Conservation (phyloP, 92 coral and sea anemone species). For the Palythoa grandiflora region DNA sequence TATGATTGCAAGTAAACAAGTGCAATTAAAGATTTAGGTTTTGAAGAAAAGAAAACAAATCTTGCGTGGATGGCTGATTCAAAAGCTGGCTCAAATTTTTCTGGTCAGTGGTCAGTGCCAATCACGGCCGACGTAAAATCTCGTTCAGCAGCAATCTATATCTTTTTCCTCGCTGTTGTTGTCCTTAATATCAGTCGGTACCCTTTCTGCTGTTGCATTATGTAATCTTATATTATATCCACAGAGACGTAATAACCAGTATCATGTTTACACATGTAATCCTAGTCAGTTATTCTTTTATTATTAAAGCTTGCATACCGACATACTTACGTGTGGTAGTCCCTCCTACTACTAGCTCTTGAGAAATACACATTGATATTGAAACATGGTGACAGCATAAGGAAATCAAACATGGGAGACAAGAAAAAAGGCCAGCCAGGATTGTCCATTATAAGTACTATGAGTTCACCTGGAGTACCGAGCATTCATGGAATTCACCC, state of each 20-base stretch:
- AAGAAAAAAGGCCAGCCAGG: not conserved
- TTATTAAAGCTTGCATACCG: slow-evolving; percentile 13
- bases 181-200: not conserved
- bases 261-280: too few relatives aligned
- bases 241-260: too few relatives aligned
- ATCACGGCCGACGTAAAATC: slow-evolving; percentile 6
- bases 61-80: too few relatives aligned
- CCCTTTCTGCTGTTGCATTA: not conserved
- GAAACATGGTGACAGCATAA: slow-evolving; percentile 18
- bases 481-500: slow-evolving; percentile 21
- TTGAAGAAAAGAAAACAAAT: too few relatives aligned
- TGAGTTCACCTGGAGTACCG: not conserved
- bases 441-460: not conserved
- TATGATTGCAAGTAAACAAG: too few relatives aligned
- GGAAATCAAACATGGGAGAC: not conserved
- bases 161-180: slow-evolving; percentile 13
- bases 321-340: not conserved
- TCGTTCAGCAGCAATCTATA: slow-evolving; percentile 6
- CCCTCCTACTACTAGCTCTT: slow-evolving; percentile 1
- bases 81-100: too few relatives aligned
- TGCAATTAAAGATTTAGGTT: too few relatives aligned
- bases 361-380: not conserved
- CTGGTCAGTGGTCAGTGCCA: not conserved
- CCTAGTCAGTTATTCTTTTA: not conserved
- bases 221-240: not conserved